Percentiles rank a stretch among this genome's conserved stretches.
Conservation (phyloP, 2,113 vertebrate genomes). For the Ceyx melanurus region DNA sequence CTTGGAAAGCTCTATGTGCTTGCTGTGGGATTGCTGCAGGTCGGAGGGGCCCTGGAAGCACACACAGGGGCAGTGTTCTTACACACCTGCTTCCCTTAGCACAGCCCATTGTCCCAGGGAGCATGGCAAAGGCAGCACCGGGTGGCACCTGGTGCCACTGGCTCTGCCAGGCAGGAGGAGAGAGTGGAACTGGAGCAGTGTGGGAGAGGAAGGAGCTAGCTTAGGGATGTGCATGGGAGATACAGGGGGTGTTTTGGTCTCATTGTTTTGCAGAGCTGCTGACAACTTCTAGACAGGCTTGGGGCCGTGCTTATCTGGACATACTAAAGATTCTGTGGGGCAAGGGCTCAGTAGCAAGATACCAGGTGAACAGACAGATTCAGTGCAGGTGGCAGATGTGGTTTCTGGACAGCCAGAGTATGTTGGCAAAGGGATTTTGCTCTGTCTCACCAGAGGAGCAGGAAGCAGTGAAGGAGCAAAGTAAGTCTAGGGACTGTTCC, state of each 20-base stretch:
- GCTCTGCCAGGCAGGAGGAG: neutral
- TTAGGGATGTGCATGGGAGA: neutral
- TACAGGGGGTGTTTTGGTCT: neutral
- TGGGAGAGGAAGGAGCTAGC: neutral
- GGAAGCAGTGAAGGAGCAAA: neutral
- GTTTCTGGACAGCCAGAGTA: neutral
- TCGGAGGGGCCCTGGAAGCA: neutral
- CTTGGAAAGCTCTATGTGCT: neutral
- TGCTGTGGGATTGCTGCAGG: neutral
- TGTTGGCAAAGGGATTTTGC: neutral
- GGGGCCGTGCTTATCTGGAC: neutral
- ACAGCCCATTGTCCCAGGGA: slow-evolving; percentile 5
- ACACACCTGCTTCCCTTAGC: slow-evolving; percentile 1
- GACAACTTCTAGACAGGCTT: neutral
- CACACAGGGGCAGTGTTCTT: neutral
- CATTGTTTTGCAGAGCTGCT: neutral
- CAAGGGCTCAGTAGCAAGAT: neutral
- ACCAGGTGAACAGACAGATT: neutral
- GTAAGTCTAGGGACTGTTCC: neutral
- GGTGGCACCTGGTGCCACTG: neutral
- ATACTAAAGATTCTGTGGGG: neutral
- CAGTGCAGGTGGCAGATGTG: neutral
- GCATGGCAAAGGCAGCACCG: neutral
- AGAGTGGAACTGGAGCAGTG: neutral
- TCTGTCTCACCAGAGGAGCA: neutral